Evolutionary conservation across 1,140 invertebrate genomes (phyloP).

Genomic region (Eriosoma lanigerum): DNA sequence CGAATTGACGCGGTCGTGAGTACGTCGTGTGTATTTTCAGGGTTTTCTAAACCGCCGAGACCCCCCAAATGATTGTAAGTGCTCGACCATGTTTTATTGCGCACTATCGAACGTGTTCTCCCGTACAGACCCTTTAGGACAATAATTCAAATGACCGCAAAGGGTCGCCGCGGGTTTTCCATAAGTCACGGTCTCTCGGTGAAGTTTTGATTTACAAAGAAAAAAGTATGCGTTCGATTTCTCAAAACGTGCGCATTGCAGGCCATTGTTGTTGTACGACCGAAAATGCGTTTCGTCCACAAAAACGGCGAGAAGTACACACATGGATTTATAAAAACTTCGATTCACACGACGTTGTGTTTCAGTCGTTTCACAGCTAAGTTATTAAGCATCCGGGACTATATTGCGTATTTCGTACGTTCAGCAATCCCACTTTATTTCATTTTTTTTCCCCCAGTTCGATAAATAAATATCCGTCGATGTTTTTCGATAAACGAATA

Average conservation of each 20-base stretch:
- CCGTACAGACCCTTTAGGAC: neutral
- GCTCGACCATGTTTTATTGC: constrained; percentile 4
- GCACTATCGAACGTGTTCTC: neutral
- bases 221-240: neutral
- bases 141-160: constrained; percentile 31
- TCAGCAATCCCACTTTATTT: too few relatives aligned
- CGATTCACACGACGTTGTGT: too few relatives aligned
- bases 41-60: neutral
- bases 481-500: too few relatives aligned
- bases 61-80: constrained; percentile 11
- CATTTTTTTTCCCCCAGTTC: too few relatives aligned
- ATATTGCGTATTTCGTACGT: too few relatives aligned
- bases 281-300: neutral
- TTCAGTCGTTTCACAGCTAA: too few relatives aligned
- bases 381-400: too few relatives aligned
- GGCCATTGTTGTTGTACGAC: neutral
- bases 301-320: too few relatives aligned
- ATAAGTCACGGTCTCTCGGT: neutral
- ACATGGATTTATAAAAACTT: too few relatives aligned
- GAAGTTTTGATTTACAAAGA: constrained; percentile 19
- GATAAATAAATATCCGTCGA: too few relatives aligned
- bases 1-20: too few relatives aligned
- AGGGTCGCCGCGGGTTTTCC: neutral
- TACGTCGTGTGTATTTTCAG: neutral
- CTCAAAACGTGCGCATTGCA: neutral